A percentile compares a stretch with the other conserved stretches of the same genome.
Conservation (phyloP, 2,113 vertebrate genomes). For the Centropus bengalensis region DNA sequence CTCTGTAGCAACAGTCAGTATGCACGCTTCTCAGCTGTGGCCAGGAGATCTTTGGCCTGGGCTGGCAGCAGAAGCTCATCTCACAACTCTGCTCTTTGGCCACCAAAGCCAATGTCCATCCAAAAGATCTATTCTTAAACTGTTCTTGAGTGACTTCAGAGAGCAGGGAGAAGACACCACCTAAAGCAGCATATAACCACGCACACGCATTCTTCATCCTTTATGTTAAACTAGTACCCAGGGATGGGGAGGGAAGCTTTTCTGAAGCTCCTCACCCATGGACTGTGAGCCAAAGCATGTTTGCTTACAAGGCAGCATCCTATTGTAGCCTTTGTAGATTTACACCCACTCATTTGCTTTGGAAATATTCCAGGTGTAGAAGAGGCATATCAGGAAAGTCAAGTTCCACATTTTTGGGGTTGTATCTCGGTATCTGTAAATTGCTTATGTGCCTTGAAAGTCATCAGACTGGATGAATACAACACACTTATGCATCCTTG, state of each 20-base stretch:
- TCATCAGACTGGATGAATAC: background rate
- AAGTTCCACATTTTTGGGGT: background rate
- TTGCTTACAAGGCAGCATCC: background rate
- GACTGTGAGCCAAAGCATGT: fast-evolving
- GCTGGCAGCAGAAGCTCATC: background rate
- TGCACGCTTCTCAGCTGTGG: fast-evolving
- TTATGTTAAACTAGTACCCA: background rate
- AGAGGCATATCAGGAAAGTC: background rate
- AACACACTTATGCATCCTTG: background rate
- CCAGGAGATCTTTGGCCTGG: background rate
- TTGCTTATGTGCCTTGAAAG: background rate
- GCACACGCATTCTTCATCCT: background rate
- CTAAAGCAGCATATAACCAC: background rate
- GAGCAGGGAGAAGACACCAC: background rate
- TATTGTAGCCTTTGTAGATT: background rate
- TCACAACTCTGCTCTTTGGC: background rate
- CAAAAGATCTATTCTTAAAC: background rate
- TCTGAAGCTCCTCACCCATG: background rate
- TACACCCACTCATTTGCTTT: background rate
- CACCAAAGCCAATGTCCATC: background rate
- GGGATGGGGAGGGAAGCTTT: background rate
- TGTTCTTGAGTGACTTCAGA: background rate
- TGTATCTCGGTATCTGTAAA: background rate
- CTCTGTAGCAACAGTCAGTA: background rate
- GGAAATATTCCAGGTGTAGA: background rate